Conservation (phyloP, 2,113 vertebrate species). For the Chloebia gouldiae region DNA sequence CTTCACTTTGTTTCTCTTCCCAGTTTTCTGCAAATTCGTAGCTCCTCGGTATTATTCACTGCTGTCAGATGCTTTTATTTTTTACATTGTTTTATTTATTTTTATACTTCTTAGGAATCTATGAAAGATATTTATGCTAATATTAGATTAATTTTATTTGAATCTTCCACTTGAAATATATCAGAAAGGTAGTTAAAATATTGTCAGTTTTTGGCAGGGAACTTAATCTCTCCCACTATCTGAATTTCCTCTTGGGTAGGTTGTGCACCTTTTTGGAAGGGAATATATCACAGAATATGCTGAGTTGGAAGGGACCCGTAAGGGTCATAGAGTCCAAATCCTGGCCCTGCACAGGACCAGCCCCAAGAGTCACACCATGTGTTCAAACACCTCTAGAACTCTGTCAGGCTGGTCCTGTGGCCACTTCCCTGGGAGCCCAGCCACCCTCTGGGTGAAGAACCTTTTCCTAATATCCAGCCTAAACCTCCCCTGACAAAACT, state of each 20-base stretch:
- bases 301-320: background rate
- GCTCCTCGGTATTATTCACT: background rate
- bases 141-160: background rate
- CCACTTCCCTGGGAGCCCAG: background rate
- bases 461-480: background rate
- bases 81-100: background rate
- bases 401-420: background rate
- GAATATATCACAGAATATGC: background rate
- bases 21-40: background rate
- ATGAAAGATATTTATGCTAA: background rate
- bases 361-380: background rate
- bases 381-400: background rate
- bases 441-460: background rate
- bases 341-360: background rate
- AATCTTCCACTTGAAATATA: background rate
- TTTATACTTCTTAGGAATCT: background rate
- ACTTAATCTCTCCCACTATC: background rate
- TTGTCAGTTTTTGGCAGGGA: background rate
- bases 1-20: background rate
- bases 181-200: background rate
- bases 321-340: fast-evolving
- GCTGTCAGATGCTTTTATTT: background rate
- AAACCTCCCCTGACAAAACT: background rate
- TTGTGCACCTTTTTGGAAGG: background rate
- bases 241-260: background rate